Evolutionary conservation across 2,797 vertebrate species (phyloP).

Genomic region (Chaunax sp.): DNA sequence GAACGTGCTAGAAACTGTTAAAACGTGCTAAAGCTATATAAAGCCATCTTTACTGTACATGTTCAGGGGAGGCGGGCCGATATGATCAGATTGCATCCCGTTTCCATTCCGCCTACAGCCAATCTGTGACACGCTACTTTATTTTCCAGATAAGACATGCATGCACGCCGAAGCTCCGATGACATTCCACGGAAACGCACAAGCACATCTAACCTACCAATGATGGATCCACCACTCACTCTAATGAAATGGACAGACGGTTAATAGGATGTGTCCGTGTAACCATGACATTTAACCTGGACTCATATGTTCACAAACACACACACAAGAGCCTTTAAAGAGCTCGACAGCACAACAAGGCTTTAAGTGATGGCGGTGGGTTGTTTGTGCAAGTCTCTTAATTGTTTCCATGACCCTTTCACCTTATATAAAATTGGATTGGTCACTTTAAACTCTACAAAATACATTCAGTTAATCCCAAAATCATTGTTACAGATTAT

Average conservation of each 20-base stretch:
- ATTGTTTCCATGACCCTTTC: conserved; percentile 14
- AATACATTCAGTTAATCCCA: too few species aligned
- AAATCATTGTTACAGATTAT: too few species aligned
- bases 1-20: conserved; percentile 17
- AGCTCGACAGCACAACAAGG: conserved; percentile 6
- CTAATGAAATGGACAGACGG: conserved; percentile 34
- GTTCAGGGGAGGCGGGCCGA: conserved; percentile 7
- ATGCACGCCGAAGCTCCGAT: background rate
- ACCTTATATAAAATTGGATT: conserved; percentile 14
- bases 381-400: background rate
- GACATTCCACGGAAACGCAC: background rate
- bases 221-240: conserved; percentile 12
- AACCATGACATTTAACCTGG: conserved; percentile 39
- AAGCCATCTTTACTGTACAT: conserved; percentile 26
- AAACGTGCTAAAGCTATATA: conserved; percentile 5
- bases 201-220: background rate
- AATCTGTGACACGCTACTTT: conserved; percentile 15
- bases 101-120: conserved; percentile 20
- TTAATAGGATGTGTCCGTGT: conserved; percentile 32
- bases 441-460: too few species aligned
- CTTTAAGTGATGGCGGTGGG: conserved; percentile 6
- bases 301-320: conserved; percentile 20
- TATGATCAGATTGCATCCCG: conserved; percentile 31
- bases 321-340: conserved; percentile 14
- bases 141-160: conserved; percentile 29